A percentile compares a stretch with the other conserved stretches of the same genome.
Conservation (phyloP, 1,140 invertebrate genomes). For the Drosophila kurseongensis region DNA sequence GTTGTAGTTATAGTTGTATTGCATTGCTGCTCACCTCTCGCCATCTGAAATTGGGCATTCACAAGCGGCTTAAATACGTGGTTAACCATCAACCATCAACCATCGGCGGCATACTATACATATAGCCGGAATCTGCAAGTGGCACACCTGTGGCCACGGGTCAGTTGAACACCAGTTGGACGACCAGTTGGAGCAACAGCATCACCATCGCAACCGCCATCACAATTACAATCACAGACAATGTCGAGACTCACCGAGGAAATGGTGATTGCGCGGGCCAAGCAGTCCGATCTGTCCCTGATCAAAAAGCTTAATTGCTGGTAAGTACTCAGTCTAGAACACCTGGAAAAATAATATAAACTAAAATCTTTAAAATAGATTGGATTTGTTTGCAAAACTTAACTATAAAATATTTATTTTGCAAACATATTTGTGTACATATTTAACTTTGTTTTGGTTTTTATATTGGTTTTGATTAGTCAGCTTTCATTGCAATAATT, state of each 20-base stretch:
- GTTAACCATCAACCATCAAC: constrained; percentile 17
- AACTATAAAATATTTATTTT: neutral
- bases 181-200: constrained; percentile 21
- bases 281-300: constrained; percentile 91
- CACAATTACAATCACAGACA: constrained; percentile 15
- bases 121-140: constrained; percentile 27
- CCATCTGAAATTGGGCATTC: constrained; percentile 45
- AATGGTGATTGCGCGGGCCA: constrained; percentile 95
- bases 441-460: too few relatives aligned
- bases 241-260: constrained; percentile 95
- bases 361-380: neutral
- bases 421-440: too few relatives aligned
- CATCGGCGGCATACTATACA: constrained; percentile 4
- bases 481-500: neutral
- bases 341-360: neutral
- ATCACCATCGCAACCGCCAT: constrained; percentile 4
- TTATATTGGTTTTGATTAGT: neutral
- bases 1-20: constrained; percentile 37
- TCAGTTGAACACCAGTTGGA: constrained; percentile 28
- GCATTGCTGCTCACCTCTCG: constrained; percentile 37
- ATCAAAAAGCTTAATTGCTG: constrained; percentile 96
- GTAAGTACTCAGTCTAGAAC: constrained; percentile 86
- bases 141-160: constrained; percentile 50
- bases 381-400: neutral
- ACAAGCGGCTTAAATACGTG: constrained; percentile 41